Evolutionary conservation across 1,140 invertebrate species (phyloP).

Genomic region (Brachionus angularis): DNA sequence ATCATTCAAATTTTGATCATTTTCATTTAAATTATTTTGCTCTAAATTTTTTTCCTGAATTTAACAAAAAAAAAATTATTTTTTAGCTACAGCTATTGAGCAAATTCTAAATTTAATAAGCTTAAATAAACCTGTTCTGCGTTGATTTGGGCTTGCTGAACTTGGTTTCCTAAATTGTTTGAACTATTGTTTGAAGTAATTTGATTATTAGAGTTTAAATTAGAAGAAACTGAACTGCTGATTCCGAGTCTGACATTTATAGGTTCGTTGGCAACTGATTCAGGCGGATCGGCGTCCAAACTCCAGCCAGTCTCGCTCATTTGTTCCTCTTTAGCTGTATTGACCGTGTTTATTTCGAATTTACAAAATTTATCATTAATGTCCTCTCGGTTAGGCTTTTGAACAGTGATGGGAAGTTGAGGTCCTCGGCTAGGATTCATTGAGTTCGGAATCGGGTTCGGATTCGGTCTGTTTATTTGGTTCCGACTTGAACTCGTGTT

Average conservation of each 20-base stretch:
- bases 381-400: slow-evolving; percentile 69
- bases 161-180: no score
- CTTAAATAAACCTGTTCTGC: no score
- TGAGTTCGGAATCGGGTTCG: no score
- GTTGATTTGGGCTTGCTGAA: no score
- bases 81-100: no score
- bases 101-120: no score
- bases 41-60: no score
- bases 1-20: slow-evolving; percentile 36
- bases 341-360: slow-evolving; percentile 72
- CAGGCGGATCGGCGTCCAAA: slow-evolving; percentile 37
- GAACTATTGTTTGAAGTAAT: no score
- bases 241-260: slow-evolving; percentile 39
- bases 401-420: slow-evolving; percentile 62
- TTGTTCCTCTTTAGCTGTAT: slow-evolving; percentile 45
- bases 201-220: no score
- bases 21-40: not conserved
- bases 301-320: slow-evolving; percentile 44
- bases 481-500: slow-evolving; percentile 30
- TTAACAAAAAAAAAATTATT: no score
- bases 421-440: slow-evolving; percentile 48
- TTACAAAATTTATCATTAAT: slow-evolving; percentile 98
- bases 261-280: slow-evolving; percentile 36
- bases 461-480: not conserved
- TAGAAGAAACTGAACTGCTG: not conserved